These are phyloP conservation scores for Agrochola lychnidis DNA, from an alignment of 2,888 invertebrate species.

Conservation along the genomic window DNA sequence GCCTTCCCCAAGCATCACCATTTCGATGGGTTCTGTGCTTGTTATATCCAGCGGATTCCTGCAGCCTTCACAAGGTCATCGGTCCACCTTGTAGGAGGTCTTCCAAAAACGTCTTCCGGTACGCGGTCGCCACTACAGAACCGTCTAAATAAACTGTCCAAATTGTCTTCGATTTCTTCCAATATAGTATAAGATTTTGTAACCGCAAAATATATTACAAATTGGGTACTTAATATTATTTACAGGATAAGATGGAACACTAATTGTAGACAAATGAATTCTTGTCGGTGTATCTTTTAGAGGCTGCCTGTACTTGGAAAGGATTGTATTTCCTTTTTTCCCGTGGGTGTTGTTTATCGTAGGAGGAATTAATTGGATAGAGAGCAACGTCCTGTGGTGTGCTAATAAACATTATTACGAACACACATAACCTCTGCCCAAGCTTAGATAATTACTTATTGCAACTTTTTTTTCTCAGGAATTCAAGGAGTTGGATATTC, in stretches of 20 bases:
- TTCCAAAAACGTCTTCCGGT: neutral
- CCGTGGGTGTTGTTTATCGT: conserved; percentile 29
- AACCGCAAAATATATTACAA: neutral
- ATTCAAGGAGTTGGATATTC: neutral
- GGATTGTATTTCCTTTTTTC: conserved; percentile 27
- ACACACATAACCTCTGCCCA: neutral
- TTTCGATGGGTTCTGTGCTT: neutral
- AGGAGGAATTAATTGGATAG: conserved; percentile 4
- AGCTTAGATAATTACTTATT: conserved; percentile 3
- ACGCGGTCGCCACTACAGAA: neutral
- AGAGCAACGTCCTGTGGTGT: neutral
- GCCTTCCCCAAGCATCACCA: neutral
- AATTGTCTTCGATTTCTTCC: neutral
- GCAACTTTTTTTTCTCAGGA: neutral
- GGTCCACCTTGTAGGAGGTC: neutral
- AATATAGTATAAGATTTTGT: neutral
- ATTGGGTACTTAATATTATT: neutral
- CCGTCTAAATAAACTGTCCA: neutral
- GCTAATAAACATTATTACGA: conserved; percentile 2
- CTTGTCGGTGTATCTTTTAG: neutral
- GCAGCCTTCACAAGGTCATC: no score
- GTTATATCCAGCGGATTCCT: neutral
- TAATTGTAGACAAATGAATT: neutral
- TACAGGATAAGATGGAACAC: neutral
- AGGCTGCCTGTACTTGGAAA: neutral